phyloP scores from a whole-genome alignment of 2,888 invertebrate species.

The Nowickia ferox region DNA sequence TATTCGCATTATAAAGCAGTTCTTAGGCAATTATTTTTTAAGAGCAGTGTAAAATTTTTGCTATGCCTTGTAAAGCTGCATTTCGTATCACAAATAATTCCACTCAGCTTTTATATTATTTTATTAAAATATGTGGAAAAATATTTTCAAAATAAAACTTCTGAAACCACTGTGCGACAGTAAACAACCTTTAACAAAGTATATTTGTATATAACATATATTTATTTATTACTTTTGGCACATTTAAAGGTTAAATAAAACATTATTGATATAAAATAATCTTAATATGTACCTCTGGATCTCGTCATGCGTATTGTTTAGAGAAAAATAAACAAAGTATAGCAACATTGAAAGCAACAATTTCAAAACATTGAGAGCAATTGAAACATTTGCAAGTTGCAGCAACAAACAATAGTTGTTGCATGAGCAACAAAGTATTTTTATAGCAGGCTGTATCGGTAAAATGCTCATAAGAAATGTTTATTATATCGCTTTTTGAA shows the following conservation, averaged over 20 bases:
- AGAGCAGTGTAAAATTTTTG: too few relatives aligned
- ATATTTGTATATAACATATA: not conserved
- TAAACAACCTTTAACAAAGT: too few relatives aligned
- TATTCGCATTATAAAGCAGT: too few relatives aligned
- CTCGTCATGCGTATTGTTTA: constrained; percentile 37
- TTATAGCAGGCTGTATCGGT: not conserved
- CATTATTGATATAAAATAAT: constrained; percentile 10
- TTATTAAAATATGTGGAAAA: too few relatives aligned
- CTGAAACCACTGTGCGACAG: too few relatives aligned
- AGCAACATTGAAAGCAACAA: constrained; percentile 4
- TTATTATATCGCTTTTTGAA: not conserved
- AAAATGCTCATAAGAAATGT: not conserved
- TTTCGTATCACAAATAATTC: too few relatives aligned
- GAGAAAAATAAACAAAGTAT: not conserved
- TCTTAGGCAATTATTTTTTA: too few relatives aligned
- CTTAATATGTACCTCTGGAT: not conserved
- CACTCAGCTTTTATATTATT: too few relatives aligned
- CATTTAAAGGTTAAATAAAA: constrained; percentile 33
- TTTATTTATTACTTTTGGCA: not conserved
- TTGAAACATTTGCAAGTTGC: not conserved
- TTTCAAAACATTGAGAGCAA: not conserved
- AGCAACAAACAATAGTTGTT: not conserved
- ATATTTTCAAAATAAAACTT: too few relatives aligned
- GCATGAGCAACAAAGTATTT: not conserved
- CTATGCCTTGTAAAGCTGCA: rapidly evolving